Evolutionary conservation across 2,797 vertebrate species (phyloP).

Genomic region (Odontamblyopus lacepedii): DNA sequence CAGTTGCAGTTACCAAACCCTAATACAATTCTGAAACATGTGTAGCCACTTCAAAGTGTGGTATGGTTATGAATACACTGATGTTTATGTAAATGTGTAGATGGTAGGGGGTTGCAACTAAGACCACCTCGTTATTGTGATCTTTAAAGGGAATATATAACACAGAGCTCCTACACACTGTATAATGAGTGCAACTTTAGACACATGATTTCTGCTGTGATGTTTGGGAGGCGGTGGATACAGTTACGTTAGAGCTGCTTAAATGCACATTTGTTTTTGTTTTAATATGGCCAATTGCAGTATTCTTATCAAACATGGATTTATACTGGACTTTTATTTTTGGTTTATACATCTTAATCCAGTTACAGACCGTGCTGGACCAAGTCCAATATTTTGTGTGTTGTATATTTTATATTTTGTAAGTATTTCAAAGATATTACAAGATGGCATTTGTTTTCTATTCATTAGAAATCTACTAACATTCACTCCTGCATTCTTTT

Average conservation of each 20-base stretch:
- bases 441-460: not conserved
- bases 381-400: no score
- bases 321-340: not conserved
- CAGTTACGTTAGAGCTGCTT: not conserved
- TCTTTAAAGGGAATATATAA: constrained; percentile 6
- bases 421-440: not conserved
- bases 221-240: not conserved
- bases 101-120: constrained; percentile 20
- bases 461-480: not conserved
- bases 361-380: no score
- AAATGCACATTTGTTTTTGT: not conserved
- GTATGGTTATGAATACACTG: constrained; percentile 18
- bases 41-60: constrained; percentile 39
- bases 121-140: constrained; percentile 9
- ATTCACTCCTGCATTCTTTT: no score
- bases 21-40: constrained; percentile 27
- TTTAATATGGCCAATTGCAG: not conserved
- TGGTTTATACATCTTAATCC: not conserved
- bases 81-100: constrained; percentile 30
- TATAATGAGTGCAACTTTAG: not conserved
- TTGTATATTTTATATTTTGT: not conserved
- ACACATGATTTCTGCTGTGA: constrained; percentile 1
- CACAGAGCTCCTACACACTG: not conserved
- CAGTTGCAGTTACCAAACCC: constrained; percentile 14
- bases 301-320: not conserved